Base-by-base conservation (phyloP, 2,888 invertebrate genomes). In the Sisyra nigra region DNA sequence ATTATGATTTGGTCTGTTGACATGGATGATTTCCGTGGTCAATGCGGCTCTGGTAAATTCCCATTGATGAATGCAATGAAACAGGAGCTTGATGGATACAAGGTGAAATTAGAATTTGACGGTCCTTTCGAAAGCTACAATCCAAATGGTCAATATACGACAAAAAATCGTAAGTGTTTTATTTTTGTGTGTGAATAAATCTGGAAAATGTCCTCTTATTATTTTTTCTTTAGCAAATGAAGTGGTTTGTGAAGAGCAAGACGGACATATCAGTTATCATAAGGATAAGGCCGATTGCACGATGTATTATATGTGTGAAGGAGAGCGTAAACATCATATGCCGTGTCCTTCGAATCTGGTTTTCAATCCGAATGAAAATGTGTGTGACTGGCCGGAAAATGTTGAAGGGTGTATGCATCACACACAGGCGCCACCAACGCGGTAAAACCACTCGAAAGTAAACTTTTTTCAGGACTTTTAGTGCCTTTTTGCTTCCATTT, bases 1-100 rank as follows among this genome's bases (percentile, higher is more conserved):
- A 88, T 93, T 44, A 94, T 94, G 89, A 82, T 94, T 40, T 94
- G 93, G 93, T 92, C 92, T 0, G 74, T 93, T 18, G 93, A 94
- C 55, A 84, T 93, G 88, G 94, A 94, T 55, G 94, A 94, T 62
- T 94, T 93, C 67, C 69, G 78, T 48, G 92, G 92, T 8, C 76
- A 79, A 8, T 94, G 94, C 55, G 91, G 92, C 8, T 80, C 81
- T 42, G 88, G 87, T 35, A 89, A 87, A 56, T 94, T 83, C 60
- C 94, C 94, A 0, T 67, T 94, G 37, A 77, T 93, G 47, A 83
- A 77, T 43, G 80, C 92, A 0, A 81, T 93, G 71, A 80, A 78
- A 50, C 82, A 88, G 55, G 89, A 91, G 56, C 68, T 93, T 10
- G 72, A 78, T 42, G 81, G 76, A 15, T 92, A 91, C 61, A 77